Conservation (phyloP, 1,140 invertebrate genomes). For the Ooceraea biroi region DNA sequence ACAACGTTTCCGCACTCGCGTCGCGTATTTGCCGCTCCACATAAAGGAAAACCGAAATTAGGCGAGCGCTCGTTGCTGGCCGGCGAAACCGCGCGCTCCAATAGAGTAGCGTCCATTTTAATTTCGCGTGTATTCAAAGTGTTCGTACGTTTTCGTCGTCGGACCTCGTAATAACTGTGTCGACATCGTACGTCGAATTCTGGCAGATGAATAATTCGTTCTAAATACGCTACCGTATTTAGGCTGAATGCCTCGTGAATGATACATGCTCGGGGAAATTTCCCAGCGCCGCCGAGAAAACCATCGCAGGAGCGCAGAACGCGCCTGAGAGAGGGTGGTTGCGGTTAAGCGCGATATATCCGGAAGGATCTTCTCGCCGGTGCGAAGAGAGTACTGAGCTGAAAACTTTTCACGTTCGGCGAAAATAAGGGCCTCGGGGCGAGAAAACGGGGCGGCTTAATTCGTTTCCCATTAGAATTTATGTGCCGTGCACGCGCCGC, state of each 20-base stretch:
- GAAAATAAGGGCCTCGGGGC: constrained; percentile 43
- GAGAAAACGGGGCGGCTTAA: constrained; percentile 61
- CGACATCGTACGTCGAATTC: not conserved
- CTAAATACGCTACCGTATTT: constrained; percentile 25
- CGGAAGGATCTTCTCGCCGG: constrained; percentile 23
- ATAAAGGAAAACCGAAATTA: constrained; percentile 43
- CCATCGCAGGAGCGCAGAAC: constrained; percentile 38
- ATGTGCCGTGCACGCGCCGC: constrained; percentile 56
- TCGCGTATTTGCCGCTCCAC: not conserved
- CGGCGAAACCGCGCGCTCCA: constrained; percentile 20
- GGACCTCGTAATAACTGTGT: constrained; percentile 27
- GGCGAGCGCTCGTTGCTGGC: not conserved
- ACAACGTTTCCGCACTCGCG: constrained; percentile 17
- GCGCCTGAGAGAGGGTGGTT: constrained; percentile 11
- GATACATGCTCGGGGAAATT: constrained; percentile 41
- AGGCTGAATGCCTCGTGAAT: constrained; percentile 9
- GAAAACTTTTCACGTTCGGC: constrained; percentile 63
- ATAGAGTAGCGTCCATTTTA: constrained; percentile 37
- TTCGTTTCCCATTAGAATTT: constrained; percentile 70
- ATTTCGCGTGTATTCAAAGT: constrained; percentile 19
- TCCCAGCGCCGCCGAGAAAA: not conserved
- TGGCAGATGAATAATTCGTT: constrained; percentile 18
- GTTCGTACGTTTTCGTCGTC: constrained; percentile 34
- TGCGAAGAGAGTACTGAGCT: constrained; percentile 17
- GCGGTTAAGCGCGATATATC: constrained; percentile 55